These are phyloP conservation scores for Eulimnadia texana DNA, from an alignment of 1,140 invertebrate species.

Conservation along the genomic window DNA sequence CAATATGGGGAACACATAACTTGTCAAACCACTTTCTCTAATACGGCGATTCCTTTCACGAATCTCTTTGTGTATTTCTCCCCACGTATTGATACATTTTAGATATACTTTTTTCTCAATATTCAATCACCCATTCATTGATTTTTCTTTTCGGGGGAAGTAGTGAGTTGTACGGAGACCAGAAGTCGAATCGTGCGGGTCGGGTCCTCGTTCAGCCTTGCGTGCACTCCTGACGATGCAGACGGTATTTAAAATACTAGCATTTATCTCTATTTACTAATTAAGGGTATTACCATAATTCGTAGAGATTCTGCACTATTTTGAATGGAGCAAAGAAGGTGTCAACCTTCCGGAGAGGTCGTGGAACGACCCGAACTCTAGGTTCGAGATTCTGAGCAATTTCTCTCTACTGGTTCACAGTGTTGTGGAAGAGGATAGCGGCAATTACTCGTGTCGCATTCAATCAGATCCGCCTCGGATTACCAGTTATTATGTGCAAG, in stretches of 20 bases:
- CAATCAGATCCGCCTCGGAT: constrained; percentile 1
- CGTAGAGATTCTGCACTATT: constrained; percentile 5
- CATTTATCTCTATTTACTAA: background rate
- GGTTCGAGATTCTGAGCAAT: background rate
- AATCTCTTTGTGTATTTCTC: too few relatives aligned
- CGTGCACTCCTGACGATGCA: constrained; percentile 4
- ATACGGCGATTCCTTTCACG: too few relatives aligned
- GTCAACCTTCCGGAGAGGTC: background rate
- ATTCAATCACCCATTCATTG: too few relatives aligned
- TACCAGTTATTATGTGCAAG: constrained; percentile 5
- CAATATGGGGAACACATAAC: background rate
- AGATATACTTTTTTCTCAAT: too few relatives aligned
- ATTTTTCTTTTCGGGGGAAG: too few relatives aligned
- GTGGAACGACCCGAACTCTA: constrained; percentile 2
- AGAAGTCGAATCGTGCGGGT: background rate
- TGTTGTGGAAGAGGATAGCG: constrained; percentile 1
- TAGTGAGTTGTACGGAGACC: too few relatives aligned
- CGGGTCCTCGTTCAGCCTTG: background rate
- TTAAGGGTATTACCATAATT: too few relatives aligned
- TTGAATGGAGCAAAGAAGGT: constrained; percentile 3
- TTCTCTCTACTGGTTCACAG: constrained; percentile 3
- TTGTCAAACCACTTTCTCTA: background rate
- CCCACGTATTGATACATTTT: too few relatives aligned
- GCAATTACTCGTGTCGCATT: background rate
- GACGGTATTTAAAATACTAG: constrained; percentile 1